Evolutionary conservation across 2,113 vertebrate species (phyloP).

Genomic region (Vombatus ursinus): DNA sequence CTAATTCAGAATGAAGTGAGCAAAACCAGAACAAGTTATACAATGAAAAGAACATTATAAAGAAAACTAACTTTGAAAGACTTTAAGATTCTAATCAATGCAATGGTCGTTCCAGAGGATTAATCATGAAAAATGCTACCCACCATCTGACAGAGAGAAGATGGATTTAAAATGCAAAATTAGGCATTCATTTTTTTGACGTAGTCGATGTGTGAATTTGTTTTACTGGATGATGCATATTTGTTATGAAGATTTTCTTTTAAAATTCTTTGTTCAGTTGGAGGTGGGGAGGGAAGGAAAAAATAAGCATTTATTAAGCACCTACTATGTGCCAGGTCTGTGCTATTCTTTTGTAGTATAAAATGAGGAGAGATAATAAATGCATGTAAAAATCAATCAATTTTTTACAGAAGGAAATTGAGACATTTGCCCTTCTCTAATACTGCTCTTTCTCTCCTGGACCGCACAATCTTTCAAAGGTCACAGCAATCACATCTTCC

Average conservation of each 20-base stretch:
- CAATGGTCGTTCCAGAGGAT: not conserved
- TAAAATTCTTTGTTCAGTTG: not conserved
- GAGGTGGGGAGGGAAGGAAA: not conserved
- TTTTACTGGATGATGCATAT: not conserved
- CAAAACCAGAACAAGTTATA: not conserved
- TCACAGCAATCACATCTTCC: not conserved
- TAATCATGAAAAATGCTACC: not conserved
- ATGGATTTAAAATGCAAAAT: not conserved
- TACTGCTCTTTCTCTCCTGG: not conserved
- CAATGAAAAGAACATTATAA: not conserved
- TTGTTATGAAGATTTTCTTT: not conserved
- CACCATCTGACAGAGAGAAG: no score
- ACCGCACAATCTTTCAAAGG: not conserved
- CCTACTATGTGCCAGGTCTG: not conserved
- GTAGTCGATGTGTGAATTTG: not conserved
- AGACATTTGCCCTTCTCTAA: not conserved
- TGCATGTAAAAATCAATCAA: not conserved
- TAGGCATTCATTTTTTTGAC: not conserved
- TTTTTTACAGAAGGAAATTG: not conserved
- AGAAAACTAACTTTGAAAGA: not conserved
- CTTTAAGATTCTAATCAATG: not conserved
- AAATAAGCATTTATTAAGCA: not conserved
- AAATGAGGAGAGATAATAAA: not conserved
- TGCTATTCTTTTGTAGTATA: not conserved
- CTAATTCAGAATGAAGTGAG: not conserved